Evolutionary conservation across 2,797 vertebrate species (phyloP), one percentile per base, ranked within the genome.

Genomic region (Diglossa cyanea): DNA sequence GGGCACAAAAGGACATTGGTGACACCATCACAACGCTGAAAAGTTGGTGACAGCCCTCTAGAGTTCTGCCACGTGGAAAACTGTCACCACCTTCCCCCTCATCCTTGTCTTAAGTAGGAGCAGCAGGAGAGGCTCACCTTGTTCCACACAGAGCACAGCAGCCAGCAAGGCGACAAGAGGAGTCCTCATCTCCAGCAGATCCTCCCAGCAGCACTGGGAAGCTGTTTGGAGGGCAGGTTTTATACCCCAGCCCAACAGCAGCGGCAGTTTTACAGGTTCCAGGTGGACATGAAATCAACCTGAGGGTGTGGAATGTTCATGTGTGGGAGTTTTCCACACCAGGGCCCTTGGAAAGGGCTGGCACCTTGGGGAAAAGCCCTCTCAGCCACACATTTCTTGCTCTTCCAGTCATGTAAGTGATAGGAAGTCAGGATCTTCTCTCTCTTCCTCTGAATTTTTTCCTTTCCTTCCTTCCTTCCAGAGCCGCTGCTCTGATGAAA

Each of bases 181-280:
- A 62, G 72, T n/a, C 95, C 72, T 95, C 96, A 97, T 97, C 93
- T 94, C 85, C 75, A 72, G 21, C 76, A 83, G 87, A 35, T 88
- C 37, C 53, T 93, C 87, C 73, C 76, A 7, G 31, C 54, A 3
- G 2, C 9, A 6, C 37, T 62, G 72, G 45, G 72, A 14, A 91
- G 78, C 7, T 13, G 18, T 24, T 91, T 24, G 72, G 66, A 88
- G 54, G 58, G 24, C 85, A 94, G 94, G 44, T 91, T 97, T 91
- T 96, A 96, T 97, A 96, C 26, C 72, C 81, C 67, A 58, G 86
- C 33, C 55, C 65, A 33, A 72, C 1, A 4, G 37, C 87, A 90
- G 93, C 95, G 77, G 94, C 94, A 57, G 94, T 95, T 90, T 87
- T 92, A 96, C 93, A 92, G 94, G 94, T 95, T 97, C 86, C 62